Conservation (phyloP, 2,888 invertebrate species). For the Orthosia gothica region DNA sequence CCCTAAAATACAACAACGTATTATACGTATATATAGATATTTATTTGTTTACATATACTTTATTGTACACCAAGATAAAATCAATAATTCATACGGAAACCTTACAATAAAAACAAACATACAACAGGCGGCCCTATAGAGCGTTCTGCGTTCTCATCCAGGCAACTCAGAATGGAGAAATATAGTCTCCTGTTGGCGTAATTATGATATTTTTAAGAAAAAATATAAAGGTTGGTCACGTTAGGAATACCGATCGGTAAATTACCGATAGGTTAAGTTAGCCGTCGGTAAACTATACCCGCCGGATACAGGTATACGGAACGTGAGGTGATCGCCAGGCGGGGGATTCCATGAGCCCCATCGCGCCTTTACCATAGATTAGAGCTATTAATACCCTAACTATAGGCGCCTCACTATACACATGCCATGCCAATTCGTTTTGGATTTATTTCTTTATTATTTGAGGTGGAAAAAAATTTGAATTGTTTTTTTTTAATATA, state of each 20-base stretch:
- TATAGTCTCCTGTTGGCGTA: background rate
- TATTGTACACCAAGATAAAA: too few species aligned
- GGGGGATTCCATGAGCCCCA: conserved; percentile 72
- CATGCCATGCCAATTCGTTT: conserved; percentile 62
- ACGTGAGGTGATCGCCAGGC: conserved; percentile 75
- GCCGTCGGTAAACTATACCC: conserved; percentile 25
- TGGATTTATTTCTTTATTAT: conserved; percentile 48
- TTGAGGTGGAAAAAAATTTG: background rate
- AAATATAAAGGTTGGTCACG: too few species aligned
- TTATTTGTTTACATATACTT: too few species aligned
- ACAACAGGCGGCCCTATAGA: too few species aligned
- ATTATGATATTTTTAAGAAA: background rate
- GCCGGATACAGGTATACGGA: conserved; percentile 68
- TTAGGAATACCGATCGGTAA: background rate
- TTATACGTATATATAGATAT: too few species aligned
- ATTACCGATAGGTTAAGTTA: conserved; percentile 52
- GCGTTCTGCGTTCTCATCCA: too few species aligned
- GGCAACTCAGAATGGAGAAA: too few species aligned
- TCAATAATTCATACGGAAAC: too few species aligned
- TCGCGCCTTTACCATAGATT: conserved; percentile 71
- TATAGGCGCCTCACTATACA: conserved; percentile 32
- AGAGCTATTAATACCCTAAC: conserved; percentile 65
- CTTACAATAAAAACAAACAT: too few species aligned
- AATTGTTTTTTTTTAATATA: too few species aligned
- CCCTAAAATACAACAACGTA: too few species aligned